phyloP scores from a whole-genome alignment of 2,113 vertebrate genomes.

The Willisornis vidua region DNA sequence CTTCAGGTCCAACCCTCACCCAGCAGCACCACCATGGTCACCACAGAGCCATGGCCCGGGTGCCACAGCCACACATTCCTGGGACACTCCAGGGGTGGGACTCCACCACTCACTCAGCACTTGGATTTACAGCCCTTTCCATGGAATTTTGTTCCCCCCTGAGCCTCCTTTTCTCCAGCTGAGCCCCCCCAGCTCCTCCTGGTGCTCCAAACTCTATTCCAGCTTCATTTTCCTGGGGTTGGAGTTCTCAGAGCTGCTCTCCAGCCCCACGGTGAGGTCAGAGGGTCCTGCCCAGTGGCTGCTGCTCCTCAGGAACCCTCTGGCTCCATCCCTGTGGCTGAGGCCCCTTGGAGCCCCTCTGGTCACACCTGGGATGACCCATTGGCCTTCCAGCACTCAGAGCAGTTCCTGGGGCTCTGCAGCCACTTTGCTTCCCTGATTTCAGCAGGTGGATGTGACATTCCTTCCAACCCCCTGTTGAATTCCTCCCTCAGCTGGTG shows the following conservation, averaged over 20 bases:
- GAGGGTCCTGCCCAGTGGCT: background rate
- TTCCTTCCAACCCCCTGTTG: background rate
- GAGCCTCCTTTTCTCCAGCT: background rate
- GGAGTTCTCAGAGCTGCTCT: background rate
- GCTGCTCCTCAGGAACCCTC: background rate
- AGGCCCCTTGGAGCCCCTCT: background rate
- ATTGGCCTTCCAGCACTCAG: background rate
- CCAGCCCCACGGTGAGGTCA: background rate
- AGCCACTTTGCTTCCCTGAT: background rate
- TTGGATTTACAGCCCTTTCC: background rate
- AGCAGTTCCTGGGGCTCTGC: background rate
- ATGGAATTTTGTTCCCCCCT: background rate
- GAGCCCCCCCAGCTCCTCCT: background rate
- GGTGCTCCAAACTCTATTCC: background rate
- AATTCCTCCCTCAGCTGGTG: background rate
- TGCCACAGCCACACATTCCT: background rate
- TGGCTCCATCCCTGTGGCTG: background rate
- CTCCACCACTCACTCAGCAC: background rate
- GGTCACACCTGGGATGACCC: background rate
- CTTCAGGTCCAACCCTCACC: background rate
- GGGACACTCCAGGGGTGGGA: too few species aligned
- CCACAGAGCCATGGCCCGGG: fast-evolving
- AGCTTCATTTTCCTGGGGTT: background rate
- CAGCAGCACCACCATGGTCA: background rate
- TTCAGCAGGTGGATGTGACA: background rate